Evolutionary conservation across 2,113 vertebrate genomes (phyloP).

Genomic region (Capreolus pygargus): DNA sequence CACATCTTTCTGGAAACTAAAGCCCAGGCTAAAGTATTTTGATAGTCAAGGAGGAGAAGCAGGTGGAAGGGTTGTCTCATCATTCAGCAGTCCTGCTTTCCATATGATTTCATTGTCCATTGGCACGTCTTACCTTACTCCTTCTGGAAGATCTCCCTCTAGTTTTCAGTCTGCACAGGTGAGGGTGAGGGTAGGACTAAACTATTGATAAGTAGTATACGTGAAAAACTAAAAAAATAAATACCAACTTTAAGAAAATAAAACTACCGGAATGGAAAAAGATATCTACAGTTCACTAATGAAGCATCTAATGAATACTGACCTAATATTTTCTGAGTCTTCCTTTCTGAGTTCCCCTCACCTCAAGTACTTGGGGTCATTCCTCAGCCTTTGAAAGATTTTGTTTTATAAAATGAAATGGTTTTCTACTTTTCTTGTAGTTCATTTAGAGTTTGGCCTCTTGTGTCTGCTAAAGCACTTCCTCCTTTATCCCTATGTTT

Average conservation of each 20-base stretch:
- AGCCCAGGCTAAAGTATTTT: neutral
- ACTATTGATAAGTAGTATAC: neutral
- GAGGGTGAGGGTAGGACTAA: neutral
- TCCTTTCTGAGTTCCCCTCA: neutral
- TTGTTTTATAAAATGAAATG: neutral
- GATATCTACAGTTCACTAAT: neutral
- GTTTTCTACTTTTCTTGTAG: neutral
- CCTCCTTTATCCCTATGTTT: neutral
- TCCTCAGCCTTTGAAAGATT: neutral
- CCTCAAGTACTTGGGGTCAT: neutral
- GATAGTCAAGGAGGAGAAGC: neutral
- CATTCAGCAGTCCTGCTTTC: neutral
- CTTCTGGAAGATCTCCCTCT: neutral
- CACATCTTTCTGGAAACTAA: neutral
- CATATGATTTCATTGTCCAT: neutral
- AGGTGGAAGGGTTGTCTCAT: neutral
- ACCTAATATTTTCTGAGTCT: neutral
- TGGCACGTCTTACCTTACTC: neutral
- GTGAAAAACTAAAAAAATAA: constrained; percentile 18
- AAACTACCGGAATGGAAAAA: neutral
- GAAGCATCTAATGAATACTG: neutral
- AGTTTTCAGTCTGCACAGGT: neutral
- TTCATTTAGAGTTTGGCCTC: neutral
- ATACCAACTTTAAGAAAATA: constrained; percentile 28
- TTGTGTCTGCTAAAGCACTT: neutral